phyloP scores from a whole-genome alignment of 2,797 vertebrate species.

The Adelosebastes latens region DNA sequence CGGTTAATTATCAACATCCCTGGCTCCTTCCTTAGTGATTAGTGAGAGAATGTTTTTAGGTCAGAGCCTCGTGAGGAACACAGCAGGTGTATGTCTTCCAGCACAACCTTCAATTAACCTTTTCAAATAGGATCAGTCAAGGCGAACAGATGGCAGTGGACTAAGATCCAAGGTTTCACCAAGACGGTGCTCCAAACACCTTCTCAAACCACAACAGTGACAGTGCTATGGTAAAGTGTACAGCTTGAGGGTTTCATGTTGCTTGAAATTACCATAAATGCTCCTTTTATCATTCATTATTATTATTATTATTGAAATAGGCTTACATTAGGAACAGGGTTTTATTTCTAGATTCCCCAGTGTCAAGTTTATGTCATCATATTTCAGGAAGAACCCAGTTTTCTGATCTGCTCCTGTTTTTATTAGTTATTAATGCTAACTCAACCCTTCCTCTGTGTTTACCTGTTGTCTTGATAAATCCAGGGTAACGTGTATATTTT shows the following conservation, averaged over 20 bases:
- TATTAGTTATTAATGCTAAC: not conserved
- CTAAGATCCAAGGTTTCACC: slow-evolving; percentile 43
- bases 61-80: slow-evolving; percentile 26
- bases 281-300: not conserved
- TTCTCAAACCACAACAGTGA: not conserved
- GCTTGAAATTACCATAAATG: not conserved
- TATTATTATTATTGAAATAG: not conserved
- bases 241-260: not conserved
- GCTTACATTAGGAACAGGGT: too few relatives aligned
- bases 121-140: slow-evolving; percentile 79
- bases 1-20: too few relatives aligned
- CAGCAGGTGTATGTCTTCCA: slow-evolving; percentile 17
- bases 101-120: slow-evolving; percentile 64
- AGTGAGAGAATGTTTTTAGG: not conserved
- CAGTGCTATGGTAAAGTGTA: not conserved
- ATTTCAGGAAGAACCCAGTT: not conserved
- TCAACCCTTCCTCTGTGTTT: not conserved
- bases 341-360: not conserved
- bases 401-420: not conserved
- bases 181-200: not conserved
- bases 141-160: slow-evolving; percentile 75
- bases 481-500: not conserved
- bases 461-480: not conserved
- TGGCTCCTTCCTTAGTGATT: not conserved
- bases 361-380: not conserved